phyloP scores from a whole-genome alignment of 1,140 invertebrate genomes.

The Drosophila asahinai region DNA sequence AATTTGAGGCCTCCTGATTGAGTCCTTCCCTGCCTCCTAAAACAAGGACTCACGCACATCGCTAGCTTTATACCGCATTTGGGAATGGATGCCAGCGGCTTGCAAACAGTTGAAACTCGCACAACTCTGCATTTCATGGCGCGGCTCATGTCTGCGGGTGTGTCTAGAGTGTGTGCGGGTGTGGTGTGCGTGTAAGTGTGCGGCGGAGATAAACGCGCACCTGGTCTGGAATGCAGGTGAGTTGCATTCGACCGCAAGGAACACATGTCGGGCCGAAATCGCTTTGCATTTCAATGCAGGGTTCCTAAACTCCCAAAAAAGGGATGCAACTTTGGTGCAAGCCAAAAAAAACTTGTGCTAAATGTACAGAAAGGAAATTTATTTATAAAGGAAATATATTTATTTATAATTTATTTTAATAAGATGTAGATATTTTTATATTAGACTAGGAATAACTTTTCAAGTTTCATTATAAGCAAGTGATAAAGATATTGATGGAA shows the following conservation, averaged over 20 bases:
- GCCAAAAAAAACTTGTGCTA: background rate
- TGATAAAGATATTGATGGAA: too few relatives aligned
- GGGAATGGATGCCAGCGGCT: constrained; percentile 48
- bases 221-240: constrained; percentile 38
- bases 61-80: constrained; percentile 21
- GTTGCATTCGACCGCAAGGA: constrained; percentile 66
- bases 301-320: background rate
- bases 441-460: too few relatives aligned
- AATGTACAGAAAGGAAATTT: too few relatives aligned
- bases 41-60: constrained; percentile 28
- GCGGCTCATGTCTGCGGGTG: constrained; percentile 16
- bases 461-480: too few relatives aligned
- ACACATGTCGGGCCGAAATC: constrained; percentile 51
- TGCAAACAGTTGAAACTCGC: constrained; percentile 30
- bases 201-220: constrained; percentile 50
- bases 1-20: background rate
- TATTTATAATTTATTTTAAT: too few relatives aligned
- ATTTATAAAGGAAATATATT: too few relatives aligned
- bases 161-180: constrained; percentile 8
- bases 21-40: background rate
- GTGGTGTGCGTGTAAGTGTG: constrained; percentile 17
- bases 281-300: constrained; percentile 34
- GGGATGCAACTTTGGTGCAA: background rate
- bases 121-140: constrained; percentile 50
- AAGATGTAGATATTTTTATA: too few relatives aligned